Evolutionary conservation across 2,797 vertebrate genomes (phyloP), one percentile per base, ranked within the genome.

Genomic region (Tamandua tetradactyla): DNA sequence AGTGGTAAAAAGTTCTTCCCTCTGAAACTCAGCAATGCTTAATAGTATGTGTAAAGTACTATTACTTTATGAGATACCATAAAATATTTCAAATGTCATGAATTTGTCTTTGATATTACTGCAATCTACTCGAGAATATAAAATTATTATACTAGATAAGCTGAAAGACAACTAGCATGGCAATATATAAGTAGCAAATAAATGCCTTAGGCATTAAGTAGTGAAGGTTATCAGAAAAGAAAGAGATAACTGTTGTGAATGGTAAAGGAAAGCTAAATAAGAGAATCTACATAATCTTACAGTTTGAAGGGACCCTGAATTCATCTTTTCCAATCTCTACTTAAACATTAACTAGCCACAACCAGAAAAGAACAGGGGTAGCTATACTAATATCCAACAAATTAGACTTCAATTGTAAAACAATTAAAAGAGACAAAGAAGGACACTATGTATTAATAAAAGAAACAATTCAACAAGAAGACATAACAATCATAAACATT

Each of bases 101-200:
- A 84, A 86, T 52, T n/a, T 89, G 32, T 96, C 17, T 85, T 92
- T 92, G 76, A 47, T 87, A 61, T 61, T 86, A 37, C 75, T 76
- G 68, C n/a, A 87, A 44, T 85, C 64, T 76, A 57, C 2, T 7
- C 82, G 52, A 14, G 35, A 79, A 68, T 78, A 87, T 55, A 92
- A 91, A 94, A 52, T 40, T 69, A 35, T 62, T 88, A 59, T 4
- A 42, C 8, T 47, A 47, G 44, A 47, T 6, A 47, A 47, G 17
- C 9, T 72, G 30, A 81, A 40, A 59, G 62, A 89, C 82, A 86
- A 85, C 37, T 71, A 69, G 72, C 62, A 69, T 82, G 14, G 30
- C 59, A 55, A 9, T 76, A 49, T 61, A 27, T 92, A 94, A 37
- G 59, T 47, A 87, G 40, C 40, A 96, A 94, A 57, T 92, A 55